Conservation (phyloP, 1,140 invertebrate genomes). For the Hypsibius dujardini region DNA sequence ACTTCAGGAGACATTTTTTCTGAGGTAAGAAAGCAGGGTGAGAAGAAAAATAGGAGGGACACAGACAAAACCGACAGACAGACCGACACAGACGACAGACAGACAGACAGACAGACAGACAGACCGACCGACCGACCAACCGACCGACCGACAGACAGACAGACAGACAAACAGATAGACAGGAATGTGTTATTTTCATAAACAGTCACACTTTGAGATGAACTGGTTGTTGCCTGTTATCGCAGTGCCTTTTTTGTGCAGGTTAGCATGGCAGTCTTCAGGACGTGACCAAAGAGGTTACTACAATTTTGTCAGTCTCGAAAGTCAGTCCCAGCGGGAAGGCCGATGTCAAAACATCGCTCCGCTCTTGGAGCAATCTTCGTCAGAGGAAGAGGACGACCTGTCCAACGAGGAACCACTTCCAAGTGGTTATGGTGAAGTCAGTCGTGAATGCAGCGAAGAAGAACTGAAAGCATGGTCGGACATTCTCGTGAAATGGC, state of each 20-base stretch:
- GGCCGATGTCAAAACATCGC: conserved; percentile 53
- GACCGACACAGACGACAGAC: no score
- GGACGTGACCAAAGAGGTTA: conserved; percentile 27
- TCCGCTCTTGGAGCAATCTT: conserved; percentile 31
- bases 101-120: no score
- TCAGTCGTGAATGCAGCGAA: conserved; percentile 85
- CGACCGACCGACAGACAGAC: no score
- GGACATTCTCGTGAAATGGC: conserved; percentile 65
- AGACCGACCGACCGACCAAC: no score
- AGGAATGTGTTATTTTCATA: no score
- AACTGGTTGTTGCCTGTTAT: no score
- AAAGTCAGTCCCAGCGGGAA: conserved; percentile 65
- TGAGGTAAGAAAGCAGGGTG: conserved; percentile 18
- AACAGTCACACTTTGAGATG: no score
- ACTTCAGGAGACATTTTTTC: conserved; percentile 22
- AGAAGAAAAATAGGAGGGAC: no score
- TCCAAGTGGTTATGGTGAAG: conserved; percentile 80
- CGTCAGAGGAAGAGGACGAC: conserved; percentile 20
- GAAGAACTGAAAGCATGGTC: conserved; percentile 78
- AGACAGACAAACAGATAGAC: no score
- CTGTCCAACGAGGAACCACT: conserved; percentile 65
- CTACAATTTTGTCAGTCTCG: conserved; percentile 60
- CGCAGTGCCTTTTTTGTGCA: no score
- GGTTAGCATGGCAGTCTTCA: no score
- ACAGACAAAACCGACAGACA: no score